These are phyloP conservation scores for Nephrotoma appendiculata DNA, from an alignment of 2,888 invertebrate species.

Conservation along the genomic window DNA sequence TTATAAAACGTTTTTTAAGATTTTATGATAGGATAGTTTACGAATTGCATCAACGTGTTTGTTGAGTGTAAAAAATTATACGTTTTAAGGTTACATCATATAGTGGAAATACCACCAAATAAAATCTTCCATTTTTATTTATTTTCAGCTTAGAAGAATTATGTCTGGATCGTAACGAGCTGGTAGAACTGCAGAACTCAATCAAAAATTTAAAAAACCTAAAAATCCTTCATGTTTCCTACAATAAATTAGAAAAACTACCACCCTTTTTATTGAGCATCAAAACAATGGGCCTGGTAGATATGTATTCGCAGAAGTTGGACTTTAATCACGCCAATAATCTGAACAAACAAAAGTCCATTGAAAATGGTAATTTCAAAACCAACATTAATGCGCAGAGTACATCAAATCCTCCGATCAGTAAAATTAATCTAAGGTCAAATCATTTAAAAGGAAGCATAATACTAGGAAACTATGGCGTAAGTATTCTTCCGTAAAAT, in stretches of 20 bases:
- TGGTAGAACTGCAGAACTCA: constrained; percentile 45
- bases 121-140: not conserved
- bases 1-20: not conserved
- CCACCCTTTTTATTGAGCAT: constrained; percentile 38
- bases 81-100: not conserved
- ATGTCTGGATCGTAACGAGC: constrained; percentile 55
- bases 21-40: not conserved
- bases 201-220: constrained; percentile 44
- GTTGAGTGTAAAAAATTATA: not conserved
- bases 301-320: constrained; percentile 14
- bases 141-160: constrained; percentile 51
- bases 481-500: constrained; percentile 32
- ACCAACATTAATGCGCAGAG: not conserved
- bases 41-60: not conserved
- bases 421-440: constrained; percentile 59
- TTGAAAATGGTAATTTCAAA: not conserved
- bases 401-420: constrained; percentile 35
- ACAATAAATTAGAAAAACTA: constrained; percentile 36
- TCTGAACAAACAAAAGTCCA: not conserved
- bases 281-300: constrained; percentile 34
- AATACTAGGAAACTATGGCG: constrained; percentile 72
- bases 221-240: constrained; percentile 42
- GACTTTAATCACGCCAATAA: not conserved
- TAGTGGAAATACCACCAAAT: not conserved
- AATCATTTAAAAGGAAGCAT: constrained; percentile 72